Base-by-base conservation (phyloP, 2,888 invertebrate genomes). In the Sipha maydis region DNA sequence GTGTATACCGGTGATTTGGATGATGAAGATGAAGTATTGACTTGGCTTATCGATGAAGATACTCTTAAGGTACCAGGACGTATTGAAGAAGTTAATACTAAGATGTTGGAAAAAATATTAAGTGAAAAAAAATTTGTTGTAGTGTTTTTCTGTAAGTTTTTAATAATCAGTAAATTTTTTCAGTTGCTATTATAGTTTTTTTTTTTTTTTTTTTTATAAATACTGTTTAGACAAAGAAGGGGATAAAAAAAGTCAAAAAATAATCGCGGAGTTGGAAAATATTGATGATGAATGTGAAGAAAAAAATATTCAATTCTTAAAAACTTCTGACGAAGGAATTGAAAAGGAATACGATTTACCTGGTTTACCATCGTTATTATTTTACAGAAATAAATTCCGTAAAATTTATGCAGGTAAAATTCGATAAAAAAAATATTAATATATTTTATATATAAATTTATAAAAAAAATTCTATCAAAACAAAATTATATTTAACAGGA, bases 281-380 rank as follows among this genome's bases (percentile, higher is more conserved):
- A 97, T 98, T 91, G 97, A 97, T 91, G 97, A 97, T 91, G 97
- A 97, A 91, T 97, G 97, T 91, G 97, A 97, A 92, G 96, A 97
- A 91, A 96, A 97, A 92, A 95, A 97, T 91, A 97, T 98, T 90
- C 96, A 97, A 92, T 97, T 98, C 91, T 96, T 98, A 0, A 97
- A 97, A 92, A 97, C 97, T 90, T 97, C 97, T 17, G 97, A 97
- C 91, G 95, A 96, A 54, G 96, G 96, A 78, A 95, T 97, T 89
- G 95, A 96, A 90, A 96, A 96, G 91, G 97, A 97, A 93, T 97
- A 97, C 91, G 97, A 97, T 92, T 93, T 98, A 34, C 93, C 95
- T 34, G 93, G 94, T 25, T 93, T 98, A 89, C 97, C 97, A 90
- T 95, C 97, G 38, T 93, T 98, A 89, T 96, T 96, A 48, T 97